These are phyloP conservation scores for Parazoanthus atlanticus DNA, from an alignment of 92 coral and sea anemone species.

Conservation along the genomic window DNA sequence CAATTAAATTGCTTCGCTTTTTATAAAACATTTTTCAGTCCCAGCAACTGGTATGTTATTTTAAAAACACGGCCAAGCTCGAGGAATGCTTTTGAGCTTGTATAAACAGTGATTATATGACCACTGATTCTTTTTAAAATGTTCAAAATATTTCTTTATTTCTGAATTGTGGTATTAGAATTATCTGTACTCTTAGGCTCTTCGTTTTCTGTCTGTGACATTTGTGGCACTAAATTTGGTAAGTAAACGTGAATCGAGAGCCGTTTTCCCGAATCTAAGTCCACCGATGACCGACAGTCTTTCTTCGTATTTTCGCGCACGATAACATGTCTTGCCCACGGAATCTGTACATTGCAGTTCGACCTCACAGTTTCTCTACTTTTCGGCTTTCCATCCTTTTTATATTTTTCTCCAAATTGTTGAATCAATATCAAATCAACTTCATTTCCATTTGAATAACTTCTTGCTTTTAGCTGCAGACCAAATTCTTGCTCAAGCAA, in stretches of 20 bases:
- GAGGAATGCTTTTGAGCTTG: too few relatives aligned
- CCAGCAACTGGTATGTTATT: background rate
- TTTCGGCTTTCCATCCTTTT: slow-evolving; percentile 34
- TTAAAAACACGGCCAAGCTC: too few relatives aligned
- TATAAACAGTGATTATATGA: background rate
- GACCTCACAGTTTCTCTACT: slow-evolving; percentile 17
- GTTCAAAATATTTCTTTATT: background rate
- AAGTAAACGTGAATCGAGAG: slow-evolving; percentile 85
- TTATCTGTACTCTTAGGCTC: background rate
- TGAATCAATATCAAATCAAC: slow-evolving; percentile 66
- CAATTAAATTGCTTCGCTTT: background rate
- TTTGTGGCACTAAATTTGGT: slow-evolving; percentile 53
- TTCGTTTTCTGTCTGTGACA: background rate
- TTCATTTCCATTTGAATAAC: slow-evolving; percentile 52
- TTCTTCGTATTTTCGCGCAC: slow-evolving; percentile 26
- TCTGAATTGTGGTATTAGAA: background rate
- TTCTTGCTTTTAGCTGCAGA: slow-evolving; percentile 65
- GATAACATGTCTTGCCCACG: slow-evolving; percentile 87
- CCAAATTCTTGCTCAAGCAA: slow-evolving; percentile 80
- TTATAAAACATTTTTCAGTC: too few relatives aligned
- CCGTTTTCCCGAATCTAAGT: slow-evolving; percentile 72
- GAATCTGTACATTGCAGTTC: slow-evolving; percentile 60
- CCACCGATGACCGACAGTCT: background rate
- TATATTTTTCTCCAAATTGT: slow-evolving; percentile 68
- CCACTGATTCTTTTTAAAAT: background rate